Evolutionary conservation across 1,140 invertebrate species (phyloP), one percentile per base, ranked within the genome.

Genomic region (Tetramorium parvispinum): DNA sequence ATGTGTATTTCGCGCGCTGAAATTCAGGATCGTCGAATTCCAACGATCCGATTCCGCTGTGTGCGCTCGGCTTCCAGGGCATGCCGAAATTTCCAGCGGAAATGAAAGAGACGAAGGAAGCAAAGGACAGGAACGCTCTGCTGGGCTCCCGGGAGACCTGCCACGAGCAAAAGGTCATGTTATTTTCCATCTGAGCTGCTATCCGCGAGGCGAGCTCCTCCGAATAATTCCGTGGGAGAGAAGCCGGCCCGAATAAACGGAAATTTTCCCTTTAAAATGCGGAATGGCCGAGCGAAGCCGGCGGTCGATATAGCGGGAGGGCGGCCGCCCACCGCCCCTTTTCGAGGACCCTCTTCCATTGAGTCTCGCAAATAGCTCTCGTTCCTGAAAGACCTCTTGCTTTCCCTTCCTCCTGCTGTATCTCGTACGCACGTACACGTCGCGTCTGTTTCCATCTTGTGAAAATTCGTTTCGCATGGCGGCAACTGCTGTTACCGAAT

Each of bases 211-310:
- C 89, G 88, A 88, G 87, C 86, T 91, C 89, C 85, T 91, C 6
- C 93, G 93, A 94, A 94, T 95, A 94, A 94, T 94, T 91, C 88
- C 82, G 87, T 66, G 66, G 79, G 82, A 93, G 85, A 93, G 92
- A 92, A 93, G 91, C 92, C 91, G 91, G 83, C 55, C 85, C 91
- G 92, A 93, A 93, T 92, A 93, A 94, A 94, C 94, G 91, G 91
- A 95, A 95, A 95, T 94, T 95, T 95, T 94, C 92, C 92, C 92
- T 94, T 94, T 95, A 95, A 94, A 95, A 95, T 95, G 93, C 94
- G 94, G 93, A 94, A 94, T 94, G 87, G 92, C 89, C 91, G 91
- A 92, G 91, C 79, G 87, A 83, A 88, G 76, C 32, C 88, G 86
- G 76, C 86, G 93, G 92, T 92, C 93, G 91, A 94, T 94, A 93